Base-by-base conservation (phyloP, 2,113 vertebrate species). In the Phalacrocorax aristotelis region DNA sequence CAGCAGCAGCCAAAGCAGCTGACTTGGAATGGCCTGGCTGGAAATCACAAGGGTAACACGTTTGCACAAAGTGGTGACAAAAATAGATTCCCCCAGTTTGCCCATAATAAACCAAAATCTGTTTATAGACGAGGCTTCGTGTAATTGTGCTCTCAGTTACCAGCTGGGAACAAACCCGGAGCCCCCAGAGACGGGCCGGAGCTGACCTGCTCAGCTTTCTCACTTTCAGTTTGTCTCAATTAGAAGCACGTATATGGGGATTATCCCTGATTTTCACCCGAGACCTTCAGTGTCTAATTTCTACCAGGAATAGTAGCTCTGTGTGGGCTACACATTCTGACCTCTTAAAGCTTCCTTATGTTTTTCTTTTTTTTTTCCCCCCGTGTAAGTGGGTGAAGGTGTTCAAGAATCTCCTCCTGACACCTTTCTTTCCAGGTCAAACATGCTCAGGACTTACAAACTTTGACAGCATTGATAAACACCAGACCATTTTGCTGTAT, bases 181-280 rank as follows among this genome's bases (percentile, higher is more conserved):
- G 38, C 11, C 83, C 87, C 83, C 7, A 2, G 65, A 55, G 64
- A 27, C 29, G 55, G 81, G 71, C 72, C 2, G 7, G 61, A 36
- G 34, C 42, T 90, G 58, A 61, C 81, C 64, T 3, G 4, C 55
- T 75, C 81, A 85, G 61, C 87, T 94, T 96, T 83, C 93, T 95
- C 79, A 55, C 83, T 90, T 88, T 78, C 66, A 70, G 15, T 80
- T 95, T 86, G 94, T 93, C 82, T 91, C 61, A 95, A 93, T 97
- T 95, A 97, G 90, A 95, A 86, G 85, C 91, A 95, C 60, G 61
- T 92, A 94, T 6, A 40, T 3, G 11, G 49, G 92, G 94, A 96
- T 98, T 96, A 97, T 83, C 88, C 75, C 91, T 71, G 89, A 93
- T 98, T 97, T 96, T 95, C 96, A 95, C 93, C 75, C 6, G 29